Evolutionary conservation across 2,113 vertebrate genomes (phyloP).

Genomic region (Bos javanicus): DNA sequence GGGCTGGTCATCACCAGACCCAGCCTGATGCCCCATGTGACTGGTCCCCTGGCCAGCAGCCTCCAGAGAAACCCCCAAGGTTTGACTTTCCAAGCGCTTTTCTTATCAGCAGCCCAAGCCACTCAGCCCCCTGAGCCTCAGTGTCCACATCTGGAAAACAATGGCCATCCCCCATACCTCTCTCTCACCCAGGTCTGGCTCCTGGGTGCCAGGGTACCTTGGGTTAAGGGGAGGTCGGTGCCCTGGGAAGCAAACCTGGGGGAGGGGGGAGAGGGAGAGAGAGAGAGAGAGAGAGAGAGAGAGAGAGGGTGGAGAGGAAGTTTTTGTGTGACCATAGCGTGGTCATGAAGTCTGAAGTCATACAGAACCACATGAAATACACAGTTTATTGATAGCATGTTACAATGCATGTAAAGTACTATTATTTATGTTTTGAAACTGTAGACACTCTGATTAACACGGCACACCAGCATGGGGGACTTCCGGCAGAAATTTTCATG

Average conservation of each 20-base stretch:
- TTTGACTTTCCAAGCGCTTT: neutral
- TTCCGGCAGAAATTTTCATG: rapidly evolving
- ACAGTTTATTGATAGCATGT: rapidly evolving
- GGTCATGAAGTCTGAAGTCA: neutral
- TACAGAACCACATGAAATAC: neutral
- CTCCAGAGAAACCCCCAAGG: rapidly evolving
- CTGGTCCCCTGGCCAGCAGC: rapidly evolving
- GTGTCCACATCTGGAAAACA: neutral
- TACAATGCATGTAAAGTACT: rapidly evolving
- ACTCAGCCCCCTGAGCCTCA: too few relatives aligned
- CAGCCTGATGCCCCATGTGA: rapidly evolving
- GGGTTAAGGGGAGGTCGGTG: too few relatives aligned
- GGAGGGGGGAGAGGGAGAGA: too few relatives aligned
- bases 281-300: too few relatives aligned
- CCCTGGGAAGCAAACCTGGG: too few relatives aligned
- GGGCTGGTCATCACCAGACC: rapidly evolving
- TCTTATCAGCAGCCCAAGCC: neutral
- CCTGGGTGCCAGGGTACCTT: too few relatives aligned
- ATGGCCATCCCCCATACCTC: neutral
- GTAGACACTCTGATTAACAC: too few relatives aligned
- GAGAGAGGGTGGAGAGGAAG: neutral
- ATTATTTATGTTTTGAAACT: neutral
- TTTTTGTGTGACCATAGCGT: neutral
- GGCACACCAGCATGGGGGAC: rapidly evolving
- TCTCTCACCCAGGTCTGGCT: too few relatives aligned